Conservation (phyloP, 2,113 vertebrate genomes). For the Pollachius pollachius region DNA sequence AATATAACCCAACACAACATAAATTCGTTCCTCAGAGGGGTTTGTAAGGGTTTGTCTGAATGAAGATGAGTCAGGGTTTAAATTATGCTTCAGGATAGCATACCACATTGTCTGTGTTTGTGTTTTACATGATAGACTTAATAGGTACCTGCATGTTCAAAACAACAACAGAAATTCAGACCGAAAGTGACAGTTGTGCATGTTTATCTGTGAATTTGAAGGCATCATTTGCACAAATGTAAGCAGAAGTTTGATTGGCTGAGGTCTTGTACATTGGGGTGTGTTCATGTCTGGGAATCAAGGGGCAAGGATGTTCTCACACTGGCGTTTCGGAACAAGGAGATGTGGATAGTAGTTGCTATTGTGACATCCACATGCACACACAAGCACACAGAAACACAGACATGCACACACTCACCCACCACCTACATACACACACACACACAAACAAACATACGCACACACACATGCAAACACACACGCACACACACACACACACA, state of each 20-base stretch:
- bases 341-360: slow-evolving; percentile 8
- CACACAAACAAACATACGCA: slow-evolving; percentile 27
- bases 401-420: slow-evolving; percentile 14
- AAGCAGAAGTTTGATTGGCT: slow-evolving; percentile 43
- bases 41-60: no score
- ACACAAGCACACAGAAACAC: slow-evolving; percentile 15
- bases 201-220: slow-evolving; percentile 14
- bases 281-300: slow-evolving; percentile 72
- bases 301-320: slow-evolving; percentile 74
- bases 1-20: no score
- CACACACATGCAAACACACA: slow-evolving; percentile 25
- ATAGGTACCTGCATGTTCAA: no score
- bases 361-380: slow-evolving; percentile 55
- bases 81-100: no score
- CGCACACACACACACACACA: slow-evolving; percentile 41
- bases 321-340: slow-evolving; percentile 31
- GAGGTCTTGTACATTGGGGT: slow-evolving; percentile 31
- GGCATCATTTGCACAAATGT: slow-evolving; percentile 35
- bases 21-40: no score
- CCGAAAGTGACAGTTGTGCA: slow-evolving; percentile 42
- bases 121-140: no score
- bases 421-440: slow-evolving; percentile 28
- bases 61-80: no score
- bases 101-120: no score
- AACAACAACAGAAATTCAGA: neutral